Evolutionary conservation across 2,888 invertebrate genomes (phyloP).

Genomic region (Torymus aiolomorphi): DNA sequence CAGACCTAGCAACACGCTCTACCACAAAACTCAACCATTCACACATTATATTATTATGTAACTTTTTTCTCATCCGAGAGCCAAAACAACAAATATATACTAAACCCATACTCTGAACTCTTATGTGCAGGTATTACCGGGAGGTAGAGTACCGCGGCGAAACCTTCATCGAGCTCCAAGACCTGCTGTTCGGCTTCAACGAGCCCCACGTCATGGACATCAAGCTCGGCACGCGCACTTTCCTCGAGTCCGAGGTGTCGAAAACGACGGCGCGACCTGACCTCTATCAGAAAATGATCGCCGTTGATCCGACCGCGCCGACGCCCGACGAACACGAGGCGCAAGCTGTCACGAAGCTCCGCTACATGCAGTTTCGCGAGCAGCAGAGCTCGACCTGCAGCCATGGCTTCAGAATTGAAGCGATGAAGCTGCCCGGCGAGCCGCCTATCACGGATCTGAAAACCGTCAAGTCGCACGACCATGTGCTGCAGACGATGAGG

Average conservation of each 20-base stretch:
- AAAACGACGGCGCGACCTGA: conserved; percentile 90
- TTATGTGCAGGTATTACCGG: conserved; percentile 81
- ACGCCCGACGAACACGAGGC: conserved; percentile 88
- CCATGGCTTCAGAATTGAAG: conserved; percentile 97
- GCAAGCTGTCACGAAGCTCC: conserved; percentile 93
- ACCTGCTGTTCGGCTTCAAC: conserved; percentile 91
- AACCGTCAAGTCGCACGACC: conserved; percentile 86
- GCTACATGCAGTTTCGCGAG: conserved; percentile 98
- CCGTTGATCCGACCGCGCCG: conserved; percentile 91
- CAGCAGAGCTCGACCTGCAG: conserved; percentile 93
- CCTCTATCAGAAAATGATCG: conserved; percentile 96
- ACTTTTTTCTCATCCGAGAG: no score
- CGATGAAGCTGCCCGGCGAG: conserved; percentile 90
- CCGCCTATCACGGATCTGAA: conserved; percentile 92
- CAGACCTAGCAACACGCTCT: no score
- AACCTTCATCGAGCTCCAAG: conserved; percentile 95
- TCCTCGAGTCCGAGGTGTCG: conserved; percentile 95
- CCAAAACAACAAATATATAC: no score
- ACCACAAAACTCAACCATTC: no score
- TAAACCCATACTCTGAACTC: no score
- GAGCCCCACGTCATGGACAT: conserved; percentile 98
- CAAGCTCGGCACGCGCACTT: conserved; percentile 97
- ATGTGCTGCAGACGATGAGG: conserved; percentile 85
- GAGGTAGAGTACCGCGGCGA: conserved; percentile 88
- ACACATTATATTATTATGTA: no score